phyloP scores from a whole-genome alignment of 1,140 invertebrate species.

The Pogonus chalceus region DNA sequence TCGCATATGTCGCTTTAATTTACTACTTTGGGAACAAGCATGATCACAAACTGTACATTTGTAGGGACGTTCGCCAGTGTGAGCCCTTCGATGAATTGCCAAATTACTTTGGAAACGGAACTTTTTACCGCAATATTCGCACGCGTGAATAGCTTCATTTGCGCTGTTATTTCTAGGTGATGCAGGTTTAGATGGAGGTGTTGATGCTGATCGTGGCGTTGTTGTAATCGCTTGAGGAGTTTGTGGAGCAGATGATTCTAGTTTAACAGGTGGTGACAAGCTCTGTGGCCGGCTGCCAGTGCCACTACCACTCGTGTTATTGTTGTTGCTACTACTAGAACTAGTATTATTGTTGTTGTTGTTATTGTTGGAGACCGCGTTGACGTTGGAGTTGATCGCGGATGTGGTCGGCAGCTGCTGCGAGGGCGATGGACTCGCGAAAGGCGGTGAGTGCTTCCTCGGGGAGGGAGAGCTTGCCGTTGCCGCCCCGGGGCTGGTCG shows the following conservation, averaged over 20 bases:
- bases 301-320: conserved; percentile 27
- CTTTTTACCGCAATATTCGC: conserved; percentile 83
- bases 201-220: conserved; percentile 50
- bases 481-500: conserved; percentile 85
- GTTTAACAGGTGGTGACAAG: conserved; percentile 55
- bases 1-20: conserved; percentile 81
- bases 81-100: conserved; percentile 78
- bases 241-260: conserved; percentile 34
- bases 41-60: conserved; percentile 67
- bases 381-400: conserved; percentile 39
- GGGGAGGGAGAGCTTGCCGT: conserved; percentile 69
- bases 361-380: conserved; percentile 26
- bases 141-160: conserved; percentile 49
- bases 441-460: conserved; percentile 71
- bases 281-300: conserved; percentile 54
- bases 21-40: conserved; percentile 60
- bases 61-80: conserved; percentile 66
- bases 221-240: conserved; percentile 37
- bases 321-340: conserved; percentile 27
- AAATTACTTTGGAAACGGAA: conserved; percentile 89
- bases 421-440: conserved; percentile 62
- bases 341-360: conserved; percentile 27
- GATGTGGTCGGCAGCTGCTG: conserved; percentile 48
- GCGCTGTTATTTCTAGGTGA: conserved; percentile 50
- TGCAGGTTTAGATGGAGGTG: conserved; percentile 45